These are phyloP conservation scores for Hoplodrina blanda DNA, from an alignment of 2,888 invertebrate genomes.

Conservation along the genomic window DNA sequence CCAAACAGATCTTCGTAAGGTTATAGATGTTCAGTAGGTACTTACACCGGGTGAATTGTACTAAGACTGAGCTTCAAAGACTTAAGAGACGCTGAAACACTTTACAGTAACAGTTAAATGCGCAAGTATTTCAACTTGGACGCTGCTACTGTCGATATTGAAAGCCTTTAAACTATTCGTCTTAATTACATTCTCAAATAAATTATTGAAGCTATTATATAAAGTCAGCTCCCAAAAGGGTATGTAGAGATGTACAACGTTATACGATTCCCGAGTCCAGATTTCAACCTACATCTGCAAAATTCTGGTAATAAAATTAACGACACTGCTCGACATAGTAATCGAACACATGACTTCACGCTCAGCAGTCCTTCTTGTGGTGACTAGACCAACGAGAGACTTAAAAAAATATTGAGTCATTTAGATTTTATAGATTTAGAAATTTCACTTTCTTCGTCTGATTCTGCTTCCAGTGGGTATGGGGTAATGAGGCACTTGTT, in stretches of 20 bases:
- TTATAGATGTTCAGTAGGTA: constrained; percentile 28
- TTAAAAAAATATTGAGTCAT: constrained; percentile 20
- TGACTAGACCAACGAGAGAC: neutral
- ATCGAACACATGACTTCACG: neutral
- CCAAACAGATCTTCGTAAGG: constrained; percentile 26
- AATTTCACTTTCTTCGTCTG: too few relatives aligned
- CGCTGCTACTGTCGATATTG: constrained; percentile 37
- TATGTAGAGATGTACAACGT: neutral
- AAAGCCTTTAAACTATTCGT: constrained; percentile 40
- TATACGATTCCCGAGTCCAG: neutral
- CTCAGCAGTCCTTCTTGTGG: neutral
- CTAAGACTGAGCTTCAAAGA: constrained; percentile 44
- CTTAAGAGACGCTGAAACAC: constrained; percentile 27
- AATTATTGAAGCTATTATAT: constrained; percentile 17
- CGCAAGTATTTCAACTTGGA: constrained; percentile 48
- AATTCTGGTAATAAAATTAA: neutral
- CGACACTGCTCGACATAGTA: neutral
- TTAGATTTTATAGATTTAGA: constrained; percentile 29
- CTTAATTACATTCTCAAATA: constrained; percentile 39
- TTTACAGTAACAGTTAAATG: constrained; percentile 49
- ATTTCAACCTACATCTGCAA: too few relatives aligned
- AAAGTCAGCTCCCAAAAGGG: constrained; percentile 1
- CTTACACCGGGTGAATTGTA: constrained; percentile 37
- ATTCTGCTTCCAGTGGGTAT: too few relatives aligned
- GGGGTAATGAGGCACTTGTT: too few relatives aligned